Conservation (phyloP, 2,797 vertebrate species). For the Erethizon dorsatum region DNA sequence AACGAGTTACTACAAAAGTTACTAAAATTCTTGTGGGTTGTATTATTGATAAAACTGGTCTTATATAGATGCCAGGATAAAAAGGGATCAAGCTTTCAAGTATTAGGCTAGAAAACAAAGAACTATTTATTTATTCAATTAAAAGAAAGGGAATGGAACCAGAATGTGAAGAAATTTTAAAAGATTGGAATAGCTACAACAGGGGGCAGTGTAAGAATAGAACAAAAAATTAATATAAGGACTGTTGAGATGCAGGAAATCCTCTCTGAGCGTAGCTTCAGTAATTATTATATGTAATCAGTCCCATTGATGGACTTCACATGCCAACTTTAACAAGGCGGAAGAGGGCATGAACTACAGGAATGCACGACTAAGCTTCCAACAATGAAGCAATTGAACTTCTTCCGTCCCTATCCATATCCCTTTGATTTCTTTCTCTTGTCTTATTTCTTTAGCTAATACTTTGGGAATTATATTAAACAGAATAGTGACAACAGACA, state of each 20-base stretch:
- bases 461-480: not conserved
- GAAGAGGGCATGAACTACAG: not conserved
- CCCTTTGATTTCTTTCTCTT: not conserved
- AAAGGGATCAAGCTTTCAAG: not conserved
- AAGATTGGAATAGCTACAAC: not conserved
- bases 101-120: not conserved
- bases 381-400: not conserved
- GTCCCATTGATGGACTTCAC: not conserved
- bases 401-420: not conserved
- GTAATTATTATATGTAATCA: not conserved
- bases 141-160: not conserved
- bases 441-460: not conserved
- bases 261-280: not conserved
- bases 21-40: not conserved
- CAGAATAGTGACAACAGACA: not conserved
- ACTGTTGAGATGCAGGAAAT: not conserved
- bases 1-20: not conserved
- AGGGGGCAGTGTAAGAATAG: too few species aligned
- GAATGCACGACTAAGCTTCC: not conserved
- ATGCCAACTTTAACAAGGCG: not conserved
- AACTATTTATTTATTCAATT: not conserved
- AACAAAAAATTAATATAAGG: not conserved
- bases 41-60: not conserved
- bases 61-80: not conserved
- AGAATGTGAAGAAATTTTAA: not conserved